Conservation (phyloP, 2,797 vertebrate genomes). For the Enteromius mattozi region DNA sequence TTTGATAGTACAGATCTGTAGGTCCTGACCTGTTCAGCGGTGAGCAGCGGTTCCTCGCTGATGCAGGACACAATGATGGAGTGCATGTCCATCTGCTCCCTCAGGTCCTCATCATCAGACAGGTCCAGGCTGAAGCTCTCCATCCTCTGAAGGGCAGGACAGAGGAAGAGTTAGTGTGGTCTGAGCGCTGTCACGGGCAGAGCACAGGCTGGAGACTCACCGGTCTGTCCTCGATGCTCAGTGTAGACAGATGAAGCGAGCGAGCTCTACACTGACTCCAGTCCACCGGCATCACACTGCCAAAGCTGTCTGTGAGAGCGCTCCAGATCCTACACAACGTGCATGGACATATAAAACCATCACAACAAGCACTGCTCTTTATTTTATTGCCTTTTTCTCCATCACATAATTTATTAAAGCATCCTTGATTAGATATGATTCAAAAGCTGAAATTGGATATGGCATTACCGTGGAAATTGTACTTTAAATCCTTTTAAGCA, state of each 20-base stretch:
- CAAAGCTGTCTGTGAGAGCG: conserved; percentile 87
- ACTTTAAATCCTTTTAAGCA: neutral
- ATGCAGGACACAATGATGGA: conserved; percentile 93
- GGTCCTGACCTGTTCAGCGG: conserved; percentile 88
- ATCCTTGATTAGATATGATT: neutral
- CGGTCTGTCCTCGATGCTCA: conserved; percentile 84
- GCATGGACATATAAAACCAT: neutral
- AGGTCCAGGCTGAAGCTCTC: conserved; percentile 81
- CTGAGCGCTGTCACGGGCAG: conserved; percentile 54
- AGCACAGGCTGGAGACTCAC: conserved; percentile 74
- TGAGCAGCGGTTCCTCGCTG: conserved; percentile 90
- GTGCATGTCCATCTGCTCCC: conserved; percentile 96
- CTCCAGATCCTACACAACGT: conserved; percentile 87
- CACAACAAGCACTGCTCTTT: neutral
- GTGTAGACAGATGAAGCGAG: conserved; percentile 84
- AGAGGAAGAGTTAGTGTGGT: conserved; percentile 59
- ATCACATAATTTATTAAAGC: neutral
- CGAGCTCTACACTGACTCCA: conserved; percentile 87
- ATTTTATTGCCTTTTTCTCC: neutral
- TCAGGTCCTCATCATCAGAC: conserved; percentile 92
- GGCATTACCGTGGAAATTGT: neutral
- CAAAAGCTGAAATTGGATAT: neutral
- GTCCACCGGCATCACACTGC: conserved; percentile 89
- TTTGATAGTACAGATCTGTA: neutral
- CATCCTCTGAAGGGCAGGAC: conserved; percentile 65